Conservation (phyloP, 1,140 invertebrate species). For the Drosophila pseudoananassae region DNA sequence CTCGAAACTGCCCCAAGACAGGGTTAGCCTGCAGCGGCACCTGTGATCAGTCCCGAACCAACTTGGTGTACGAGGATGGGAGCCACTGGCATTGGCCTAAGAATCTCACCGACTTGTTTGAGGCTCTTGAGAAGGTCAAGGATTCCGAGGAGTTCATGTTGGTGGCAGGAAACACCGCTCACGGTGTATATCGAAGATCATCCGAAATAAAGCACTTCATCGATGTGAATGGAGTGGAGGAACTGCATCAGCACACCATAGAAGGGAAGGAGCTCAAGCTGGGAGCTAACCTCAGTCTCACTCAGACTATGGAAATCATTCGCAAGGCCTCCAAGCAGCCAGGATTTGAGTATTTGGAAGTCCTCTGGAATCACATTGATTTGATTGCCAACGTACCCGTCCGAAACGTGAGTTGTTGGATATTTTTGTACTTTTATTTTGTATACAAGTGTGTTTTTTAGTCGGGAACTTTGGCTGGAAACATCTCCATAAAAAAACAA, state of each 20-base stretch:
- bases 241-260: conserved; percentile 85
- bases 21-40: conserved; percentile 46
- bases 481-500: conserved; percentile 90
- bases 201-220: conserved; percentile 87
- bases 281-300: conserved; percentile 88
- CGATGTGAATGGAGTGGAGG: conserved; percentile 88
- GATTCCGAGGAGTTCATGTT: conserved; percentile 84
- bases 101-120: conserved; percentile 86
- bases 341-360: conserved; percentile 85
- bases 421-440: no score
- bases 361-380: conserved; percentile 86
- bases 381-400: conserved; percentile 90
- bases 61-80: conserved; percentile 74
- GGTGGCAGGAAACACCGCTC: conserved; percentile 86
- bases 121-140: conserved; percentile 85
- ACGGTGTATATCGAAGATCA: conserved; percentile 87
- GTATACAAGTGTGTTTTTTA: conserved; percentile 5
- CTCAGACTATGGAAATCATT: conserved; percentile 87
- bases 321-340: conserved; percentile 84
- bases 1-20: conserved; percentile 60
- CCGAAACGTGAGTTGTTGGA: conserved; percentile 86
- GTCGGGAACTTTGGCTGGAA: conserved; percentile 90
- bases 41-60: conserved; percentile 75
- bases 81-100: conserved; percentile 76
- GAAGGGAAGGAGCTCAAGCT: conserved; percentile 84